Evolutionary conservation across 2,797 vertebrate genomes (phyloP).

Genomic region (Miopithecus talapoin): DNA sequence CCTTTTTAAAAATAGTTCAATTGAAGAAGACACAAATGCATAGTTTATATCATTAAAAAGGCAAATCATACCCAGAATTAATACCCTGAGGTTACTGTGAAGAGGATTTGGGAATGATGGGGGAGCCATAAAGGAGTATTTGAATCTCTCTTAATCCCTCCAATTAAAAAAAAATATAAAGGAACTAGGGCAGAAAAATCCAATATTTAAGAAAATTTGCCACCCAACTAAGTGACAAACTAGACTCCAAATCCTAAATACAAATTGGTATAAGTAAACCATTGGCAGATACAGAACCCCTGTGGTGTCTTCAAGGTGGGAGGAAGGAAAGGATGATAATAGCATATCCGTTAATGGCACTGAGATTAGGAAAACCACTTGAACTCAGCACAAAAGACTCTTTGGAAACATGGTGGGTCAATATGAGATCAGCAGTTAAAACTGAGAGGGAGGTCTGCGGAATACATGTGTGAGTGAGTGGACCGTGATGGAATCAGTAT

Average conservation of each 20-base stretch:
- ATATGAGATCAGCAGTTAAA: not conserved
- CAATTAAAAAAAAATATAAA: not conserved
- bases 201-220: not conserved
- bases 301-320: rapidly evolving
- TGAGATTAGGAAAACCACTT: not conserved
- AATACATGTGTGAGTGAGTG: rapidly evolving
- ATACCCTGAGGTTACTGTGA: not conserved
- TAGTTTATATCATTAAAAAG: not conserved
- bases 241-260: not conserved
- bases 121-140: not conserved
- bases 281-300: not conserved
- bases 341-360: rapidly evolving
- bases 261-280: not conserved
- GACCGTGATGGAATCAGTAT: not conserved
- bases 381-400: not conserved
- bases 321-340: not conserved
- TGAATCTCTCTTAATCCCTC: not conserved
- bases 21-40: not conserved
- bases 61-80: not conserved
- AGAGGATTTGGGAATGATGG: not conserved
- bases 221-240: not conserved
- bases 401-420: not conserved
- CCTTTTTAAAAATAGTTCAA: not conserved
- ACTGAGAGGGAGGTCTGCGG: too few species aligned
- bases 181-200: not conserved